Evolutionary conservation across 2,113 vertebrate species (phyloP).

Genomic region (Brevimyrus niger): DNA sequence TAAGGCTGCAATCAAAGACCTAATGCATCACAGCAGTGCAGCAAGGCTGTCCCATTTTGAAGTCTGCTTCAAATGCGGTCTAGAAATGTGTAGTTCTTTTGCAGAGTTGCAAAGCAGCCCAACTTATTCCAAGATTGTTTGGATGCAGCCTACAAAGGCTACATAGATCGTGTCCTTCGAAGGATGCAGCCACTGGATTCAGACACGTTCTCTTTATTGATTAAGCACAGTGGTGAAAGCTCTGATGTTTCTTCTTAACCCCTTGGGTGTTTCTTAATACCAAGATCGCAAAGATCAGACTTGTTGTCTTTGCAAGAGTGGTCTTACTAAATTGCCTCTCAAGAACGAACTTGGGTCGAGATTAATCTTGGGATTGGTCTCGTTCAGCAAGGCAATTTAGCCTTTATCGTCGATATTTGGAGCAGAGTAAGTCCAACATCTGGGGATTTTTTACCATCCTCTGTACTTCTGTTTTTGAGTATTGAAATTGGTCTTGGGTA

Average conservation of each 20-base stretch:
- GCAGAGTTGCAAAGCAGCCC: neutral
- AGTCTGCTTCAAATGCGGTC: neutral
- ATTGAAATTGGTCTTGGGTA: no score
- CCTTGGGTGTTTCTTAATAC: neutral
- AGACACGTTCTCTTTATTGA: neutral
- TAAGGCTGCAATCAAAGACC: neutral
- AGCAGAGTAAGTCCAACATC: neutral
- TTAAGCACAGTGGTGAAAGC: neutral
- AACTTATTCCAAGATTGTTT: neutral
- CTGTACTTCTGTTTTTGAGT: neutral
- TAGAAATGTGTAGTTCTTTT: neutral
- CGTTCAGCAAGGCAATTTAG: neutral
- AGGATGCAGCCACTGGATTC: neutral
- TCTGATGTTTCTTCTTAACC: neutral
- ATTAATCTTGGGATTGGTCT: neutral
- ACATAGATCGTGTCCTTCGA: neutral
- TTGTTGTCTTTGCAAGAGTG: neutral
- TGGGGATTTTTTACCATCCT: neutral
- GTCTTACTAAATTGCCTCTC: neutral
- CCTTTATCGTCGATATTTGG: neutral
- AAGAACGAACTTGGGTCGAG: neutral
- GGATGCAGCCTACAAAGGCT: neutral
- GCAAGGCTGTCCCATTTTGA: neutral
- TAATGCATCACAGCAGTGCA: neutral
- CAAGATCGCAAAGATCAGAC: neutral